phyloP scores from a whole-genome alignment of 2,888 invertebrate species.

The Calameuta idolon region DNA sequence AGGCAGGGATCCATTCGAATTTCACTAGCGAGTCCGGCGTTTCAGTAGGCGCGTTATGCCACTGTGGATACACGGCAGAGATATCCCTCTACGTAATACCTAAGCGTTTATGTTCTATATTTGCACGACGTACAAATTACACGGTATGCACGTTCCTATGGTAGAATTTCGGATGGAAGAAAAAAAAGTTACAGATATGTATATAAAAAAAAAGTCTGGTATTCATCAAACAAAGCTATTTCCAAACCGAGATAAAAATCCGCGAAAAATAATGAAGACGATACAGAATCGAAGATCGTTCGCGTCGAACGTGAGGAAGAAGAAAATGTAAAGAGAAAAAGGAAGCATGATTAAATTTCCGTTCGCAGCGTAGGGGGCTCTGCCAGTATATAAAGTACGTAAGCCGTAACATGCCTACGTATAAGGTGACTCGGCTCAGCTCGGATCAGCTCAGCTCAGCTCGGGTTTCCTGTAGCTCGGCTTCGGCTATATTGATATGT shows the following conservation, averaged over 20 bases:
- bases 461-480: conserved; percentile 22
- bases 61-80: conserved; percentile 2
- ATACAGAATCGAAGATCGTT: neutral
- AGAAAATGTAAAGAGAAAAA: conserved; percentile 3
- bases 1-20: neutral
- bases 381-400: conserved; percentile 38
- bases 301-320: neutral
- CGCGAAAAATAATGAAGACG: neutral
- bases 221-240: too few relatives aligned
- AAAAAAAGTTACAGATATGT: too few relatives aligned
- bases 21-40: neutral
- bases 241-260: conserved; percentile 16
- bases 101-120: neutral
- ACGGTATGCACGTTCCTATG: neutral
- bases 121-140: neutral
- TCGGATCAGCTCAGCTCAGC: conserved; percentile 28
- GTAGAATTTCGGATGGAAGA: neutral
- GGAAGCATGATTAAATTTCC: conserved; percentile 47
- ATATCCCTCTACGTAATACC: conserved; percentile 4
- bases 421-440: conserved; percentile 34
- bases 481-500: conserved; percentile 39
- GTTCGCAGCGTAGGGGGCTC: conserved; percentile 15
- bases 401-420: conserved; percentile 38
- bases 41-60: neutral
- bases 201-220: too few relatives aligned